These are phyloP conservation scores for Acanthacorydalis orientalis DNA, from an alignment of 2,888 invertebrate genomes.

Conservation along the genomic window DNA sequence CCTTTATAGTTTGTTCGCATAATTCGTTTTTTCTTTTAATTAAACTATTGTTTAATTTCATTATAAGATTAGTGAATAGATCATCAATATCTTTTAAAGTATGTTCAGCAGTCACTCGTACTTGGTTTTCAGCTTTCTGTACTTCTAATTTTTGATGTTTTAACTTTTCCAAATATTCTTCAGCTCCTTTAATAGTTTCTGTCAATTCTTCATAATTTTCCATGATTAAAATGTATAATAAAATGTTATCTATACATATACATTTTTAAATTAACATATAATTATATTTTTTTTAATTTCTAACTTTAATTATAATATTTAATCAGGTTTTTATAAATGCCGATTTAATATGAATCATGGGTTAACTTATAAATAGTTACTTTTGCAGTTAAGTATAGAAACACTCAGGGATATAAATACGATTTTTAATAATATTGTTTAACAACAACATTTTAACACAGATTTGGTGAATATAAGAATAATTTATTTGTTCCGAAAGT, in stretches of 20 bases:
- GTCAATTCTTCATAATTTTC: slow-evolving; percentile 13
- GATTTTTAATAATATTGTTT: no score
- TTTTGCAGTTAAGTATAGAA: no score
- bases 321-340: slow-evolving; percentile 11
- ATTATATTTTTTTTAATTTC: no score
- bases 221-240: no score
- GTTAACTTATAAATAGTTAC: no score
- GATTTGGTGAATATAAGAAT: no score
- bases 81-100: slow-evolving; percentile 17
- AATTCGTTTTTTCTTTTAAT: slow-evolving; percentile 16
- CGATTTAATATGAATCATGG: no score
- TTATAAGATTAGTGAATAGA: slow-evolving; percentile 17
- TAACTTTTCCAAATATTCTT: slow-evolving; percentile 17
- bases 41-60: slow-evolving; percentile 14
- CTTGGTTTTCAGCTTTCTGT: slow-evolving; percentile 17
- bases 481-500: no score
- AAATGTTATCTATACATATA: no score
- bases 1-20: slow-evolving; percentile 14
- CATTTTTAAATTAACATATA: no score
- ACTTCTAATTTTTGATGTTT: slow-evolving; percentile 16
- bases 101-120: slow-evolving; percentile 17
- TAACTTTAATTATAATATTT: not conserved
- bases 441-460: no score
- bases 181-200: slow-evolving; percentile 19
- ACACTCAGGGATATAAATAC: no score